Evolutionary conservation across 2,113 vertebrate species (phyloP), one percentile per base, ranked within the genome.

Genomic region (Gambusia holbrooki): DNA sequence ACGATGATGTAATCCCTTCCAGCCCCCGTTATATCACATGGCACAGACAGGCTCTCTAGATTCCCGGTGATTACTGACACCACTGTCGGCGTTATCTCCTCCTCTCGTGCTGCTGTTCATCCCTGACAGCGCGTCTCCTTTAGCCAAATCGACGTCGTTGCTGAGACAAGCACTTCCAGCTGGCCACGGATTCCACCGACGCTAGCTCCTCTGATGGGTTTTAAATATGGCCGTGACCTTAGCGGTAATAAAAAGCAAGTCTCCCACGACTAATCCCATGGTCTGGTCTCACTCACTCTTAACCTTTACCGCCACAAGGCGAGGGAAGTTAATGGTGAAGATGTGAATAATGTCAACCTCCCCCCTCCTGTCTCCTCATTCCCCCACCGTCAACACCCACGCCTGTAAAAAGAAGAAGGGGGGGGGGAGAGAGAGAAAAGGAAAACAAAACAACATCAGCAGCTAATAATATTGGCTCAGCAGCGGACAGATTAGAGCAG

Each of bases 141-240:
- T 88, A 84, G 87, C 90, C 84, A 89, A 90, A 88, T 90, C 86
- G 82, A 88, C 83, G 83, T 74, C 45, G 45, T 61, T 29, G 71
- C 71, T 73, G 69, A 84, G 76, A 77, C 66, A 5, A 70, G 81
- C 76, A 81, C 78, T 85, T 82, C 81, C 86, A 85, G 83, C 79
- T 86, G 85, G 85, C 76, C 81, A 63, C 76, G 69, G 61, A 81
- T 80, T 37, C 77, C 84, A 71, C 45, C 27, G 61, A 73, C 40
- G 27, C 48, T 62, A 37, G 74, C 87, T 84, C 22, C 86, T 82
- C 82, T 87, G 73, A 48, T 84, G 87, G 89, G 83, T 92, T 90
- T 93, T 91, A 90, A 92, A 93, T 82, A 87, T 81, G 88, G 80
- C 84, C 77, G 71, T 91, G 92, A 93, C 89, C 91, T 93, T 92